phyloP scores from a whole-genome alignment of 1,140 invertebrate species.

The Drosophila serrata region DNA sequence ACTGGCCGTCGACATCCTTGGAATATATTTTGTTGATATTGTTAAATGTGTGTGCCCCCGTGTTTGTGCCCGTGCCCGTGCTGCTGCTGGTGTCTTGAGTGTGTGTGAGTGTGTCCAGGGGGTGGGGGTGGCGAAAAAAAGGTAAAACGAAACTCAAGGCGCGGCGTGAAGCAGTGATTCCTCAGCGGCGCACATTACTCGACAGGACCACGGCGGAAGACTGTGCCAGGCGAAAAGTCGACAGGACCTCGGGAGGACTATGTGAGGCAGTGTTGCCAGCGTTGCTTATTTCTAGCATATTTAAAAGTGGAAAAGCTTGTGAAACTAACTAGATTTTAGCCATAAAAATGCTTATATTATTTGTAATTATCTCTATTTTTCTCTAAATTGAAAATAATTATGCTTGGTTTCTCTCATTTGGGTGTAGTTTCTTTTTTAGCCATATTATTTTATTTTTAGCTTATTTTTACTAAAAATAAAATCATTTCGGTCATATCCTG shows the following conservation, averaged over 20 bases:
- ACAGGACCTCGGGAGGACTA: neutral
- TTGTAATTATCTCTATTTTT: too few relatives aligned
- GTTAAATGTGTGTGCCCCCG: conserved; percentile 29
- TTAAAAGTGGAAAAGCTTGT: neutral
- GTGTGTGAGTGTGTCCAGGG: conserved; percentile 33
- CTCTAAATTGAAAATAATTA: too few relatives aligned
- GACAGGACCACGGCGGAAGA: conserved; percentile 77
- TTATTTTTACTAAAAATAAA: too few relatives aligned
- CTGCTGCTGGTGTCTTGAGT: conserved; percentile 16
- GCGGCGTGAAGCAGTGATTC: conserved; percentile 66
- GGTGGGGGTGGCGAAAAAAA: conserved; percentile 57
- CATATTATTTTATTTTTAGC: too few relatives aligned
- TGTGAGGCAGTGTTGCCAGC: neutral
- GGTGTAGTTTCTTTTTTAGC: too few relatives aligned
- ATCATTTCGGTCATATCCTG: neutral
- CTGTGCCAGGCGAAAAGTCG: conserved; percentile 64
- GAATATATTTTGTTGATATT: conserved; percentile 47
- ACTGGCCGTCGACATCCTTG: conserved; percentile 23
- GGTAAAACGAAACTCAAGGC: conserved; percentile 72
- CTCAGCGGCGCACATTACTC: conserved; percentile 76
- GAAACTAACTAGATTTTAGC: too few relatives aligned
- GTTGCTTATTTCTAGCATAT: neutral
- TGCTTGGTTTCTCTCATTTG: too few relatives aligned
- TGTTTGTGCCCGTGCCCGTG: conserved; percentile 16
- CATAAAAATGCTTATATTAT: too few relatives aligned